Evolutionary conservation across 1,140 invertebrate species (phyloP), one percentile per base, ranked within the genome.

Genomic region (Anoplolepis gracilipes): DNA sequence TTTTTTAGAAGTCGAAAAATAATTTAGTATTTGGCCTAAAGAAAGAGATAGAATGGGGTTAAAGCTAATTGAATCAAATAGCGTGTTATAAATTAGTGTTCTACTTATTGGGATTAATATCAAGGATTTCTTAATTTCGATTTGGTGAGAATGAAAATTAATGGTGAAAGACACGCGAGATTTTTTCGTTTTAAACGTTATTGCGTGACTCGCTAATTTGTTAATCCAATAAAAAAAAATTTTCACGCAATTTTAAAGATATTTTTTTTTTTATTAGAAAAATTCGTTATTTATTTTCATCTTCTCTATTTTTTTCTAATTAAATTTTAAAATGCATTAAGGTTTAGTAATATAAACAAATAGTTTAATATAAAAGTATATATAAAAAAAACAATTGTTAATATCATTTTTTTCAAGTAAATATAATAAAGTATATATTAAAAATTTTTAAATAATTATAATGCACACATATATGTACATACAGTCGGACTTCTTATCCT

Each of bases 41-140:
- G 13, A 69, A 36, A 30, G 36, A 36, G 30, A 28, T 7, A 4
- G 13, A 64, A 67, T 28, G 30, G 36, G 42, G 10, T 77, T 42
- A 19, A 42, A 10, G 49, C 16, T 55, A 67, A 78, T 19, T 59
- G 19, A 81, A 70, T 81, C 33, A 72, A 72, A 39, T 19, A 19
- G 10, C 33, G 30, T 57, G 64, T 49, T 16, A n/a, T 13, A 25
- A 30, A 33, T 13, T 22, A 57, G 22, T 19, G 33, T 53, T 55
- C 22, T 22, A 39, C 28, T 72, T 46, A 10, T 46, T 49, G 10
- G 55, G 19, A 79, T 77, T 77, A 42, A 19, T 5, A 13, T 7
- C 53, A 19, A 49, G 36, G 36, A 59, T 25, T 30, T 28, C 13
- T 36, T 13, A n/a, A 16, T 28, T 16, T 2, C 19, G 6, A 36